These are phyloP conservation scores for Rhopilema esculentum DNA, from an alignment of 30 jellyfish, hydroid and myxozoan species.

Conservation along the genomic window DNA sequence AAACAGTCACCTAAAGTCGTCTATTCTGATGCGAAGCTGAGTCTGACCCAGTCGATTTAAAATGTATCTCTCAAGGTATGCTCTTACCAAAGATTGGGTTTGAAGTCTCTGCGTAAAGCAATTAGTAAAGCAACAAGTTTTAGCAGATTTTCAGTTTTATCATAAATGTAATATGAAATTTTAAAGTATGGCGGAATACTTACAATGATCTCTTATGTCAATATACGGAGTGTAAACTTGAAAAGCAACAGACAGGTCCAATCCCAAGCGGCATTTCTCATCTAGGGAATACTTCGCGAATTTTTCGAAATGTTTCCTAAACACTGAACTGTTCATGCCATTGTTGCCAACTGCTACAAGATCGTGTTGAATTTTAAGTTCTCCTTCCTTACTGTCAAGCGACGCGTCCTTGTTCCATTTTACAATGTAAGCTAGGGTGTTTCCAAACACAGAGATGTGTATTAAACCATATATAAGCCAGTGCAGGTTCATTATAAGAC, in stretches of 20 bases:
- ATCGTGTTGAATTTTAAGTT: constrained; percentile 9
- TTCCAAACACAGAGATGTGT: not conserved
- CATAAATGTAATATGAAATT: too few species aligned
- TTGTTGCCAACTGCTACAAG: constrained; percentile 24
- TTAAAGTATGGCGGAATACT: not conserved
- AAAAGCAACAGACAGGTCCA: constrained; percentile 83
- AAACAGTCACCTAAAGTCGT: not conserved
- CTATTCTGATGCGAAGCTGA: not conserved
- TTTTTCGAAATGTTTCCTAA: constrained; percentile 16
- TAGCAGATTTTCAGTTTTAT: too few species aligned
- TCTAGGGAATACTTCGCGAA: constrained; percentile 66
- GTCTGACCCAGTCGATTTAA: not conserved
- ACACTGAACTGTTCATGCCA: constrained; percentile 41
- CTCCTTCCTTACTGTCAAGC: not conserved
- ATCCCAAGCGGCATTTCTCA: constrained; percentile 79
- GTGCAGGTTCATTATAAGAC: not conserved
- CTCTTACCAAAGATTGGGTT: too few species aligned
- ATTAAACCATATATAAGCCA: not conserved
- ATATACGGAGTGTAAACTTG: constrained; percentile 80
- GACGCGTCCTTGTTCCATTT: constrained; percentile 47
- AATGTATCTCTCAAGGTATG: too few species aligned
- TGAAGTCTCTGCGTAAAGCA: too few species aligned
- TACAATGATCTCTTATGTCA: constrained; percentile 43
- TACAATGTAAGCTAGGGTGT: constrained; percentile 23
- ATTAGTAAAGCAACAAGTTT: too few species aligned